A percentile compares a stretch with the other conserved stretches of the same genome.
Conservation (phyloP, 2,113 vertebrate species). For the Cranoglanis bouderius region DNA sequence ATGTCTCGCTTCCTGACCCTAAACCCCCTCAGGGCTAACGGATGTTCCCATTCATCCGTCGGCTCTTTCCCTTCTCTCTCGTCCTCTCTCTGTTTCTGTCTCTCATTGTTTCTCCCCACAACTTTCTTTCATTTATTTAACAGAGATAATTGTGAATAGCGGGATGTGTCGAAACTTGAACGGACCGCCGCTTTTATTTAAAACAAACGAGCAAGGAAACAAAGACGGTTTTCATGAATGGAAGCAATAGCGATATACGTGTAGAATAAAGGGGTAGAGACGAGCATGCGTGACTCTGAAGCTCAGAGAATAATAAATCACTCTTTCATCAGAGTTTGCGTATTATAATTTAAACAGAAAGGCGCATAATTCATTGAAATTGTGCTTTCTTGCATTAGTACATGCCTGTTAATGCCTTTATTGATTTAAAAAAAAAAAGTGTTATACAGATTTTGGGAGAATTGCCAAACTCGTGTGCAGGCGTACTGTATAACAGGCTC, state of each 20-base stretch:
- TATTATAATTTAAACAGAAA: background rate
- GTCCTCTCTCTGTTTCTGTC: conserved; percentile 2
- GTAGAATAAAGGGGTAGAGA: background rate
- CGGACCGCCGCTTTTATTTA: background rate
- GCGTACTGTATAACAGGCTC: conserved; percentile 6
- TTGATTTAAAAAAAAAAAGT: background rate
- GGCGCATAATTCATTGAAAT: background rate
- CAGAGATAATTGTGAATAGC: background rate
- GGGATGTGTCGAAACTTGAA: conserved; percentile 13
- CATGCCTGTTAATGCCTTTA: background rate
- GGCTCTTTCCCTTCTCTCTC: background rate
- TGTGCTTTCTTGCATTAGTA: background rate
- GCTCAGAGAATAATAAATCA: background rate
- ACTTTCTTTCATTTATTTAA: background rate
- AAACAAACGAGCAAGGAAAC: background rate
- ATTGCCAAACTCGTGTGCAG: background rate
- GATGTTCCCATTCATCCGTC: conserved; percentile 32
- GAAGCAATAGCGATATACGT: background rate
- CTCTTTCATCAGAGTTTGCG: background rate
- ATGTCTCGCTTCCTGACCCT: conserved; percentile 51
- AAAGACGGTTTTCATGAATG: background rate
- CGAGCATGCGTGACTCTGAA: background rate
- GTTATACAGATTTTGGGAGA: background rate
- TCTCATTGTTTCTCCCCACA: background rate
- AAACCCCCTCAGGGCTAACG: conserved; percentile 57